Evolutionary conservation across 2,888 invertebrate genomes (phyloP).

Genomic region (Oxystoma pomonae): DNA sequence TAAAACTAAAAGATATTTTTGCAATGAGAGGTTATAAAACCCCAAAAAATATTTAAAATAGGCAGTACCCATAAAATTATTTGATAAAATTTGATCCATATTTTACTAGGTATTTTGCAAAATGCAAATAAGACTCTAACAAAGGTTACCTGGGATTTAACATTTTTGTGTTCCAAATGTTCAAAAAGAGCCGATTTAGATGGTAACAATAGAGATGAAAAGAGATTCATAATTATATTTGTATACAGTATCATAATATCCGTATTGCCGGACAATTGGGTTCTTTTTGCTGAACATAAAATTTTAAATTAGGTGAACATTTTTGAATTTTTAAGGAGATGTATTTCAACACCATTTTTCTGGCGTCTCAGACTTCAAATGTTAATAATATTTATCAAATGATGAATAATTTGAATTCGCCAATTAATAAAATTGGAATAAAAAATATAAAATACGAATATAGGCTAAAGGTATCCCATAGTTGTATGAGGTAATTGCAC

Average conservation of each 20-base stretch:
- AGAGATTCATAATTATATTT: conserved; percentile 7
- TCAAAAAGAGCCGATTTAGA: background rate
- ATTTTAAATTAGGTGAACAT: too few species aligned
- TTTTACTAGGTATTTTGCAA: background rate
- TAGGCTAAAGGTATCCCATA: too few species aligned
- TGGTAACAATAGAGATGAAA: background rate
- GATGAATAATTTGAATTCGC: too few species aligned
- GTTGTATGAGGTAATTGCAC: too few species aligned
- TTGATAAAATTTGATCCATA: background rate
- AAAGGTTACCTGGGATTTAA: background rate
- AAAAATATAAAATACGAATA: too few species aligned
- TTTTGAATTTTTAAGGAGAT: too few species aligned
- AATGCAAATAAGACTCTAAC: background rate
- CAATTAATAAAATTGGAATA: too few species aligned
- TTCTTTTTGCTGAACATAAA: too few species aligned
- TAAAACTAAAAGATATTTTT: background rate
- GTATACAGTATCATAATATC: conserved; percentile 4
- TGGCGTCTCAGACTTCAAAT: too few species aligned
- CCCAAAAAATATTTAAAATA: background rate
- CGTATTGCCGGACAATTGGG: too few species aligned
- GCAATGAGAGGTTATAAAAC: background rate
- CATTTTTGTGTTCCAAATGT: background rate
- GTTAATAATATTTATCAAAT: too few species aligned
- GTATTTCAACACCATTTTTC: too few species aligned
- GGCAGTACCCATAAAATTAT: background rate